phyloP scores from a whole-genome alignment of 2,113 vertebrate species.

The Leucoraja erinaceus region DNA sequence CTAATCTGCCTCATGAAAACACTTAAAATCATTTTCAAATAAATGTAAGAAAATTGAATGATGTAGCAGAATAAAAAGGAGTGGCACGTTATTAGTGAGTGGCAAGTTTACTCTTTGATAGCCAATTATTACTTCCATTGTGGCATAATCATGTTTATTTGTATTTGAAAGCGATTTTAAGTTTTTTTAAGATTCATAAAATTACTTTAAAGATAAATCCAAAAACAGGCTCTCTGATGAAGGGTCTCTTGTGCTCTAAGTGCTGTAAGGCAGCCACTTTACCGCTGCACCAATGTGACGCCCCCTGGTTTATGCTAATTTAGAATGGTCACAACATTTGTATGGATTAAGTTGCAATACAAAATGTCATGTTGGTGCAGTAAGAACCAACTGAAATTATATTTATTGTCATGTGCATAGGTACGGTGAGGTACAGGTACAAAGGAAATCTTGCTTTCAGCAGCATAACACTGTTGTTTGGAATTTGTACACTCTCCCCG shows the following conservation, averaged over 20 bases:
- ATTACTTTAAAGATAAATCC: neutral
- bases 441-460: too few relatives aligned
- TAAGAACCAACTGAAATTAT: too few relatives aligned
- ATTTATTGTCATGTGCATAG: too few relatives aligned
- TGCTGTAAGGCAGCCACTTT: too few relatives aligned
- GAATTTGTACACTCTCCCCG: too few relatives aligned
- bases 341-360: neutral
- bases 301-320: neutral
- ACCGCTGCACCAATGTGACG: neutral
- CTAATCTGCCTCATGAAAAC: neutral
- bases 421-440: too few relatives aligned
- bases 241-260: too few relatives aligned
- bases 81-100: neutral
- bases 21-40: neutral
- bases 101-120: neutral
- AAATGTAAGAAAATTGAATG: neutral
- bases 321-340: neutral
- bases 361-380: neutral
- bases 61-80: neutral
- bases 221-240: neutral
- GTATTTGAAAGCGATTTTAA: neutral
- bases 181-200: conserved; percentile 19
- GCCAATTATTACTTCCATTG: neutral
- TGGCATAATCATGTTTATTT: neutral
- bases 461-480: too few relatives aligned